Evolutionary conservation across 2,888 invertebrate genomes (phyloP).

Genomic region (Odontomyia ornata): DNA sequence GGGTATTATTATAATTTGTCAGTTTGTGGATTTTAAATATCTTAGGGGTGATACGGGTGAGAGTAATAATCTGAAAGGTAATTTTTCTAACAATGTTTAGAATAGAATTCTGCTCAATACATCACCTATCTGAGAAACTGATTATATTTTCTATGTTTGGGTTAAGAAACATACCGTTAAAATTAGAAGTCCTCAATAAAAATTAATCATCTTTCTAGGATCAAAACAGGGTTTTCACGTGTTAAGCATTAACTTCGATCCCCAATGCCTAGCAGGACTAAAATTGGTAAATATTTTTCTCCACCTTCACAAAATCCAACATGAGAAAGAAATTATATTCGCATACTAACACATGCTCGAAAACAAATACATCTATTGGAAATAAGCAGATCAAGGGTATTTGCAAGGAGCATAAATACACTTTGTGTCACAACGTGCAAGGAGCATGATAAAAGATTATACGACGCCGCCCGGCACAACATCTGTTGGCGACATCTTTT

Average conservation of each 20-base stretch:
- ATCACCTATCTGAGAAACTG: too few relatives aligned
- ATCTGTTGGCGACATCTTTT: slow-evolving; percentile 66
- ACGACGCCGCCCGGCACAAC: slow-evolving; percentile 65
- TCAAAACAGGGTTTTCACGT: too few relatives aligned
- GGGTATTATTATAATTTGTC: background rate
- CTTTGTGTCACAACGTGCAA: slow-evolving; percentile 62
- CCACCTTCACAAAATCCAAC: background rate
- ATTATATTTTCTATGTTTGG: too few relatives aligned
- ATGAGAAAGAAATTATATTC: background rate
- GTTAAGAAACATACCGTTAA: too few relatives aligned
- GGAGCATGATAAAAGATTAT: slow-evolving; percentile 66
- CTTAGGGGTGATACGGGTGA: background rate
- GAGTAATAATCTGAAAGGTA: too few relatives aligned
- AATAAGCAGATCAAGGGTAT: slow-evolving; percentile 5
- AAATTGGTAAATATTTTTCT: too few relatives aligned
- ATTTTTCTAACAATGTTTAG: too few relatives aligned
- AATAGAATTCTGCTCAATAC: too few relatives aligned
- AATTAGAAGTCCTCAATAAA: too few relatives aligned
- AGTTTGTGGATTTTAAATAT: background rate
- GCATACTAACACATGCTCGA: background rate
- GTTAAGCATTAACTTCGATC: too few relatives aligned
- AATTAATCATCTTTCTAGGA: too few relatives aligned
- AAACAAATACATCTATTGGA: slow-evolving; percentile 1
- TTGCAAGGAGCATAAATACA: slow-evolving; percentile 47
- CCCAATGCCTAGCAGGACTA: too few relatives aligned